These are phyloP conservation scores for Monochamus saltuarius DNA, from an alignment of 1,140 invertebrate genomes.

Conservation along the genomic window DNA sequence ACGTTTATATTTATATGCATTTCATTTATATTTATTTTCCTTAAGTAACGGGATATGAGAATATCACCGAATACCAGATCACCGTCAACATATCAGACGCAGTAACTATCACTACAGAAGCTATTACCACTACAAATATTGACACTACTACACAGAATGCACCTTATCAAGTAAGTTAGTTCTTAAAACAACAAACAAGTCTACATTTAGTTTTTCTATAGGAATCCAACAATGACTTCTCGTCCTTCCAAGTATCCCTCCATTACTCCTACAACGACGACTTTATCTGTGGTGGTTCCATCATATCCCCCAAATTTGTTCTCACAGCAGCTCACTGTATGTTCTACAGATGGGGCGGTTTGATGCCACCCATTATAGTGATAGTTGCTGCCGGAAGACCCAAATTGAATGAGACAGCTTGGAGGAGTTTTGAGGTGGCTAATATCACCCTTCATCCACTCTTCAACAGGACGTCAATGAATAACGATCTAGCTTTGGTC, in stretches of 20 bases:
- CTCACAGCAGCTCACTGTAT: conserved; percentile 9
- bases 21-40: too few relatives aligned
- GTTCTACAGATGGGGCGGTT: conserved; percentile 14
- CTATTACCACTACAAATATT: too few relatives aligned
- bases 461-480: conserved; percentile 1
- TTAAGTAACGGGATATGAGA: too few relatives aligned
- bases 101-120: too few relatives aligned
- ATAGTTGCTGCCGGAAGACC: background rate
- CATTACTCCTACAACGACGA: conserved; percentile 5
- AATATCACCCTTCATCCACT: conserved; percentile 8
- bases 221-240: background rate
- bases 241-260: conserved; percentile 5
- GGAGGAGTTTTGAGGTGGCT: background rate
- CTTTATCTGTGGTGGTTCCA: conserved; percentile 9
- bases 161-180: too few relatives aligned
- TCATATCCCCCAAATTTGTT: background rate
- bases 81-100: too few relatives aligned
- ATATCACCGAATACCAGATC: too few relatives aligned
- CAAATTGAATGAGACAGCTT: background rate
- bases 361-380: conserved; percentile 15
- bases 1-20: too few relatives aligned
- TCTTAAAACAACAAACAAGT: too few relatives aligned
- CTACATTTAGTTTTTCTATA: background rate
- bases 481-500: conserved; percentile 15
- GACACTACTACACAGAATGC: too few relatives aligned